These are phyloP conservation scores for Antechinus stuartii DNA, from an alignment of 2,113 vertebrate genomes.

Conservation along the genomic window DNA sequence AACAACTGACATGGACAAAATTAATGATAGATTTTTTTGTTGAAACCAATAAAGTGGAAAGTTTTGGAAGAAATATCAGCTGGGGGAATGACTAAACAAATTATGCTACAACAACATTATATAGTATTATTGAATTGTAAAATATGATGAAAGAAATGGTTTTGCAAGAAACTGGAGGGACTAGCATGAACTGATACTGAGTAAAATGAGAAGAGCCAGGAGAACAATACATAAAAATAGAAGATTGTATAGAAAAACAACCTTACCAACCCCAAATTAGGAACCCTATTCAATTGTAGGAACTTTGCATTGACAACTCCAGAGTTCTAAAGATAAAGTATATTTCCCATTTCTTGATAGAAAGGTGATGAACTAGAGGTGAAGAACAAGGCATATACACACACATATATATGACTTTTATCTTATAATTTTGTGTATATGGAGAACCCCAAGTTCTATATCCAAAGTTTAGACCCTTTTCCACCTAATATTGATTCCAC, in stretches of 20 bases:
- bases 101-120: background rate
- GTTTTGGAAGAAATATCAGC: background rate
- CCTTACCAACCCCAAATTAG: background rate
- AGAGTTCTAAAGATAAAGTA: background rate
- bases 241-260: background rate
- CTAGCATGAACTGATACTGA: background rate
- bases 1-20: background rate
- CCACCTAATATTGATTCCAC: background rate
- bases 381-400: background rate
- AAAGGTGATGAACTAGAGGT: background rate
- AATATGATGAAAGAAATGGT: background rate
- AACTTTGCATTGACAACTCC: background rate
- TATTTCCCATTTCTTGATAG: background rate
- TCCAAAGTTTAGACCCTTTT: background rate
- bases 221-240: background rate
- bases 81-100: background rate
- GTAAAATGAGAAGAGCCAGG: background rate
- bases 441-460: background rate
- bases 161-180: background rate
- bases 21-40: background rate
- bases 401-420: background rate
- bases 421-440: background rate
- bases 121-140: background rate
- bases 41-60: background rate
- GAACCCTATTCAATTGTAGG: background rate